Evolutionary conservation across 37 sponge, comb jelly and placozoan genomes (phyloP).

Genomic region (Aplysina aerophoba): DNA sequence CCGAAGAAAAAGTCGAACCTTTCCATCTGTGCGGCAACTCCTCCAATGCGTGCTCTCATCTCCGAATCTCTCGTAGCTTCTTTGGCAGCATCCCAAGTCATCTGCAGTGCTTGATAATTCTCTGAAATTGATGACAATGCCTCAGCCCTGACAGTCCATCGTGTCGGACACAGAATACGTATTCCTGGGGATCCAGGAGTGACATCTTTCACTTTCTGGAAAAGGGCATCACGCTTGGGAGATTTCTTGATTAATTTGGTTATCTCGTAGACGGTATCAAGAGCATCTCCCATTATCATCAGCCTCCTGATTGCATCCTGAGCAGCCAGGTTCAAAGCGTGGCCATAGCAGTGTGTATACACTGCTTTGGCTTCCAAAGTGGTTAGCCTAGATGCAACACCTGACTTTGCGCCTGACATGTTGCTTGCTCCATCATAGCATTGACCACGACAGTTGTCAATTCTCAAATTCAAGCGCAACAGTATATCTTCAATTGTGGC

Average conservation of each 20-base stretch:
- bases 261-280: background rate
- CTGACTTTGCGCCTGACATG: conserved; percentile 1
- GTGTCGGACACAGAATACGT: conserved; percentile 2
- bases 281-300: background rate
- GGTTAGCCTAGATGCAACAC: background rate
- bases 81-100: conserved; percentile 29
- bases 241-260: background rate
- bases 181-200: conserved; percentile 20
- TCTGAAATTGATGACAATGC: conserved; percentile 6
- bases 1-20: conserved; percentile 4
- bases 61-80: conserved; percentile 33
- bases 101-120: conserved; percentile 25
- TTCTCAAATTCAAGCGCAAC: too few species aligned
- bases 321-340: background rate
- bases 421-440: background rate
- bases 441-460: too few species aligned
- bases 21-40: conserved; percentile 27
- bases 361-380: background rate
- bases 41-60: conserved; percentile 36
- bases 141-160: conserved; percentile 43
- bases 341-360: background rate
- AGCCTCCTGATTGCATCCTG: background rate
- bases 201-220: background rate
- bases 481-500: too few species aligned
- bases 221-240: too few species aligned